phyloP scores from a whole-genome alignment of 2,888 invertebrate genomes.

The Syrista parreyssii region DNA sequence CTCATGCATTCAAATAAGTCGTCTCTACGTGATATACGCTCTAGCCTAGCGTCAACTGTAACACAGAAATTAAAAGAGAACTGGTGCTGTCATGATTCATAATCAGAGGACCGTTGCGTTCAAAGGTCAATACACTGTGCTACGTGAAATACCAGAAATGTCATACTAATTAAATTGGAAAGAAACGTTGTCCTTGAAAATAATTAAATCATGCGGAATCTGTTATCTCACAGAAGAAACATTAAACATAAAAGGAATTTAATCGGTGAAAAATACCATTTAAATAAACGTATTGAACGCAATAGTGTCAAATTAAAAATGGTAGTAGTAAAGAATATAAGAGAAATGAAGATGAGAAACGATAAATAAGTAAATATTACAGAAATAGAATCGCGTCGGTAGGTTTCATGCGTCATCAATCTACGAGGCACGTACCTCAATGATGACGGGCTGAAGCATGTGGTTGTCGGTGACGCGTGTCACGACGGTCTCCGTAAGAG shows the following conservation, averaged over 20 bases:
- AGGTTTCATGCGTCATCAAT: conserved; percentile 20
- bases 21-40: not conserved
- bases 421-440: conserved; percentile 79
- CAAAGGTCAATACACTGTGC: not conserved
- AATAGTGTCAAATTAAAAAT: not conserved
- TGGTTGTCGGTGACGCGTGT: conserved; percentile 94
- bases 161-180: not conserved
- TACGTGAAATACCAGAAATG: not conserved
- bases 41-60: not conserved
- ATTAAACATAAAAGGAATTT: not conserved
- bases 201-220: not conserved
- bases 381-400: not conserved
- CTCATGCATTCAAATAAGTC: not conserved
- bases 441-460: conserved; percentile 85
- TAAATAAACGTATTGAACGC: not conserved
- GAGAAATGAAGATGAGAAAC: not conserved
- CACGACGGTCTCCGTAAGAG: conserved; percentile 94
- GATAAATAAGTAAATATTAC: not conserved
- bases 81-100: not conserved
- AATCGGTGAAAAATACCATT: not conserved
- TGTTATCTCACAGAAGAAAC: too few relatives aligned
- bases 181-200: not conserved
- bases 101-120: not conserved
- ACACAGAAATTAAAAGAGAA: not conserved
- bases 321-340: not conserved